These are phyloP conservation scores for Cheilosia urbana DNA, from an alignment of 2,888 invertebrate genomes.

Conservation along the genomic window DNA sequence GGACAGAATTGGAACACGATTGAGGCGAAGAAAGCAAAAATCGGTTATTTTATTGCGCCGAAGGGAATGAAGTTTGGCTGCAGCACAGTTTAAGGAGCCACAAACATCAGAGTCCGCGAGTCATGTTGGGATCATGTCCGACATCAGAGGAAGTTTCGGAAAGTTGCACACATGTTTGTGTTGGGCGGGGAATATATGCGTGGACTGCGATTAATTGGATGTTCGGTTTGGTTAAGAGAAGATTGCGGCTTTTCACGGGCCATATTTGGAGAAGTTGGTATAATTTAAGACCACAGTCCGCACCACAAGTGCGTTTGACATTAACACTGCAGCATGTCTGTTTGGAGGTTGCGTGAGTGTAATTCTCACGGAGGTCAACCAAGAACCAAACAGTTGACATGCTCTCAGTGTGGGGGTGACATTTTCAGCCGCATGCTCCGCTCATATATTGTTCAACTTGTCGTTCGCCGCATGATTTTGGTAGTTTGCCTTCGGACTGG, in stretches of 20 bases:
- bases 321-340: too few relatives aligned
- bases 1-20: conserved; percentile 9
- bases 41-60: conserved; percentile 44
- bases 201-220: conserved; percentile 54
- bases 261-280: too few relatives aligned
- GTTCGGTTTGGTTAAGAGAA: conserved; percentile 17
- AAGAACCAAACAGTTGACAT: too few relatives aligned
- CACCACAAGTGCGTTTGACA: too few relatives aligned
- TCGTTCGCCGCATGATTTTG: too few relatives aligned
- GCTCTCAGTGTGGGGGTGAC: too few relatives aligned
- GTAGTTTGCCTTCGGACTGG: too few relatives aligned
- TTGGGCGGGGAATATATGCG: conserved; percentile 50
- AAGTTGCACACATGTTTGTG: conserved; percentile 51
- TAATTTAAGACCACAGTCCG: too few relatives aligned
- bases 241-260: background rate
- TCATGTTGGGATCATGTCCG: conserved; percentile 59
- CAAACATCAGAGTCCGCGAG: background rate
- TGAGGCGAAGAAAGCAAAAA: conserved; percentile 15
- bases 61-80: conserved; percentile 57
- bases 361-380: too few relatives aligned
- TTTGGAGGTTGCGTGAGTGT: too few relatives aligned
- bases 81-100: conserved; percentile 11
- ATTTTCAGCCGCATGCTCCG: too few relatives aligned
- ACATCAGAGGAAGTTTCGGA: conserved; percentile 21
- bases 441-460: too few relatives aligned